phyloP scores from a whole-genome alignment of 2,113 vertebrate species.

The cattle (Bos taurus) region ARS-UCD2.0 NC_037343.1:79377001-79377500 shows the following conservation, averaged over 20 bases:
- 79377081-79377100: not conserved
- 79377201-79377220: not conserved
- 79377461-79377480: conserved; percentile 1
- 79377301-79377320: not conserved
- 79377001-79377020: conserved; percentile 31
- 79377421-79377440: not conserved
- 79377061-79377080: not conserved
- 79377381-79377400: not conserved
- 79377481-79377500: not conserved
- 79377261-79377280: not conserved
- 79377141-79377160: not conserved
- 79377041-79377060: not conserved
- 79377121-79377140: not conserved
- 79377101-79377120: not conserved
- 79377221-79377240: not conserved
- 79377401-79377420: not conserved
- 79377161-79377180: not conserved
- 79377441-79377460: not conserved
- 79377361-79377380: not conserved
- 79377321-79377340: not conserved
- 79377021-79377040: conserved; percentile 14
- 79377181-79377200: not conserved
- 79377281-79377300: not conserved
- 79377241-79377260: not conserved
- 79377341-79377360: too few species aligned